Percentiles rank a stretch among this genome's conserved stretches.
Evolutionary conservation across 2,888 invertebrate species (phyloP).

Genomic region (Rotaria macrura): DNA sequence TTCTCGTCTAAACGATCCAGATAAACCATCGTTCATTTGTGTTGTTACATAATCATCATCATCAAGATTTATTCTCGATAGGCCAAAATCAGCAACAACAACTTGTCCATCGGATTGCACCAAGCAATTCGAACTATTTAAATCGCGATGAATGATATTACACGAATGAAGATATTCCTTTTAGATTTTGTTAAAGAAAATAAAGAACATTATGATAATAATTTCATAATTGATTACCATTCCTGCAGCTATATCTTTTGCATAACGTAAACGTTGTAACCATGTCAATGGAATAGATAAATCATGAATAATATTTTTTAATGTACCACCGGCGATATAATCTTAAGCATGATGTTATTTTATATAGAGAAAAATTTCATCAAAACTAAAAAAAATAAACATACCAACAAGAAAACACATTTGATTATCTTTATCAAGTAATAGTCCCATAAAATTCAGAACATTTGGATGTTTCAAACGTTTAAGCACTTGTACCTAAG

Average conservation of each 20-base stretch:
- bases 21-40: background rate
- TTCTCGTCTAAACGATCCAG: background rate
- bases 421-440: slow-evolving; percentile 75
- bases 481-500: slow-evolving; percentile 74
- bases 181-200: too few relatives aligned
- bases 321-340: slow-evolving; percentile 78
- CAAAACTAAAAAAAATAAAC: too few relatives aligned
- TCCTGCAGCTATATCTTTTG: slow-evolving; percentile 80
- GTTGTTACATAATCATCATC: background rate
- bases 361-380: background rate
- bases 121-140: slow-evolving; percentile 87
- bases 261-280: slow-evolving; percentile 70
- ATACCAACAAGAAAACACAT: slow-evolving; percentile 60
- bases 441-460: slow-evolving; percentile 74
- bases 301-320: slow-evolving; percentile 73
- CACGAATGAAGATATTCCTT: slow-evolving; percentile 70
- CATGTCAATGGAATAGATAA: slow-evolving; percentile 61
- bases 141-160: slow-evolving; percentile 85
- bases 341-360: slow-evolving; percentile 53
- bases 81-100: slow-evolving; percentile 86
- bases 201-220: background rate
- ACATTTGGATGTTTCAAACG: slow-evolving; percentile 80
- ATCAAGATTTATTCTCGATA: slow-evolving; percentile 59
- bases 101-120: slow-evolving; percentile 64
- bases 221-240: too few relatives aligned